Conservation (phyloP, 2,113 vertebrate genomes). For the Xerus inauris region DNA sequence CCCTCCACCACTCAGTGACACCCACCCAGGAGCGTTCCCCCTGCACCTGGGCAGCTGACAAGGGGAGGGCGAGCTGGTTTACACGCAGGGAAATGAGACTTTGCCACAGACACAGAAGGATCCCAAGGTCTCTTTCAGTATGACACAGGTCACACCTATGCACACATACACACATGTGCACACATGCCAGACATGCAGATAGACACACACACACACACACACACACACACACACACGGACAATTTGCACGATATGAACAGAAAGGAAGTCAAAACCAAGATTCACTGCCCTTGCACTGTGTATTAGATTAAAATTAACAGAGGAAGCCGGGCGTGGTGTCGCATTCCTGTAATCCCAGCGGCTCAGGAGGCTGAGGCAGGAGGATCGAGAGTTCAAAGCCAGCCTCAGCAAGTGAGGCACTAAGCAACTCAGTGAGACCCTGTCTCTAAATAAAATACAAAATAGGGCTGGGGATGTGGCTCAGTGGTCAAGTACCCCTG, state of each 20-base stretch:
- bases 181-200: too few relatives aligned
- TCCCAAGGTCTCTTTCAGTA: not conserved
- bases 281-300: not conserved
- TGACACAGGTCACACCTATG: not conserved
- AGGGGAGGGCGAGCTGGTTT: too few relatives aligned
- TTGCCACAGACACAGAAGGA: not conserved
- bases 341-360: too few relatives aligned
- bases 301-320: not conserved
- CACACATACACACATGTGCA: not conserved
- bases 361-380: too few relatives aligned
- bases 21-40: not conserved
- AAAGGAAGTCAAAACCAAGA: not conserved
- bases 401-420: too few relatives aligned
- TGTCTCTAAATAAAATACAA: too few relatives aligned
- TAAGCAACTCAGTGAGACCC: too few relatives aligned
- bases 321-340: too few relatives aligned
- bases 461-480: too few relatives aligned
- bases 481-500: too few relatives aligned
- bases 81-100: rapidly evolving
- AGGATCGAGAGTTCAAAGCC: too few relatives aligned
- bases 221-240: not conserved
- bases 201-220: not conserved
- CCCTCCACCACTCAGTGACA: not conserved
- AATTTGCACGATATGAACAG: not conserved
- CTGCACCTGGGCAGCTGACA: not conserved